Evolutionary conservation across 2,113 vertebrate species (phyloP).

Genomic region (Pteronura brasiliensis): DNA sequence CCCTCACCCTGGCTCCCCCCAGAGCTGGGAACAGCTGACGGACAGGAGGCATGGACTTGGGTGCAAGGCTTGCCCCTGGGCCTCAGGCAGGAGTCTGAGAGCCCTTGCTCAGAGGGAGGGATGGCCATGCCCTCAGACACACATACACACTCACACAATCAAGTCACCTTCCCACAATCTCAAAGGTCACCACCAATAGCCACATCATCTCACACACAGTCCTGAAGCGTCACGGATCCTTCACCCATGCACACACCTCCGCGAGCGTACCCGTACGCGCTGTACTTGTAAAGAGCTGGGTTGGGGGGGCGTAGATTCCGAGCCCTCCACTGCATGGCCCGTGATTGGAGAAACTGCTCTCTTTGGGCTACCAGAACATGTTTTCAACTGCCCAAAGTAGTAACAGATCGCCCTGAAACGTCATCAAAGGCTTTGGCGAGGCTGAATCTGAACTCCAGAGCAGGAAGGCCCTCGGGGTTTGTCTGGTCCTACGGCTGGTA

Average conservation of each 20-base stretch:
- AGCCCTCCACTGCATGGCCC: neutral
- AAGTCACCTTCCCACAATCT: neutral
- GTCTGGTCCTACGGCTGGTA: neutral
- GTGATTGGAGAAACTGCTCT: neutral
- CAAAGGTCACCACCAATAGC: neutral
- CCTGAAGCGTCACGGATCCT: neutral
- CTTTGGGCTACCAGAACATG: neutral
- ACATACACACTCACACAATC: neutral
- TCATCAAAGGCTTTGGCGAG: neutral
- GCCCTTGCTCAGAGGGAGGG: neutral
- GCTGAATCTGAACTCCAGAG: neutral
- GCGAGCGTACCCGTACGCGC: accelerated
- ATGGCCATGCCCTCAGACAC: neutral
- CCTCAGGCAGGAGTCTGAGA: neutral
- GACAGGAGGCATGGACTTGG: neutral
- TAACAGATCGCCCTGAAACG: neutral
- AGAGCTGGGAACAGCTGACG: accelerated
- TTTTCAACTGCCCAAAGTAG: neutral
- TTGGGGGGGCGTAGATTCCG: neutral
- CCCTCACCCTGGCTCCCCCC: neutral
- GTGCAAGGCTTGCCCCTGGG: neutral
- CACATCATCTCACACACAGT: neutral
- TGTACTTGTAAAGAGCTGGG: neutral
- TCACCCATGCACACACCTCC: neutral
- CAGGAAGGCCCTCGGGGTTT: neutral